These are phyloP conservation scores for Meganola albula DNA, from an alignment of 2,888 invertebrate species.

Conservation along the genomic window DNA sequence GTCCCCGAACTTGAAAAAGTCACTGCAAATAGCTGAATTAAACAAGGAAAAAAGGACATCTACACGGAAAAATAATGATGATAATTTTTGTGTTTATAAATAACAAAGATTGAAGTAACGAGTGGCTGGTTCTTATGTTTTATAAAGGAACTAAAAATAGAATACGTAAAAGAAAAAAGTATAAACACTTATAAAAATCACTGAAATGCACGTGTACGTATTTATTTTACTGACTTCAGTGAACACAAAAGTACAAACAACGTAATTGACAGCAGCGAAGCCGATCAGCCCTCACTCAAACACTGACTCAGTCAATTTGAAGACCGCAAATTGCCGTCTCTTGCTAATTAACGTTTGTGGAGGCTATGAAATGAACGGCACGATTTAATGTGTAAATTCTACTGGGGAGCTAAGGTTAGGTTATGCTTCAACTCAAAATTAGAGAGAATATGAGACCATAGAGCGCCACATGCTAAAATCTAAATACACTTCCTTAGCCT, in stretches of 20 bases:
- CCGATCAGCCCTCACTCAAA: slow-evolving; percentile 24
- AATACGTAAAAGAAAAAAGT: too few species aligned
- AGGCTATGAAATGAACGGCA: slow-evolving; percentile 31
- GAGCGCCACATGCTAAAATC: not conserved
- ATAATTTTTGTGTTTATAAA: too few species aligned
- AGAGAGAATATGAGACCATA: not conserved
- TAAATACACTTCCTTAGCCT: not conserved
- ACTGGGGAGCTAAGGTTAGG: not conserved
- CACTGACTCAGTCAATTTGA: slow-evolving; percentile 51
- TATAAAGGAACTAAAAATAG: too few species aligned
- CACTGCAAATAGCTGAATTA: too few species aligned
- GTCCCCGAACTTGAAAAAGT: too few species aligned
- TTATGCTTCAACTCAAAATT: not conserved
- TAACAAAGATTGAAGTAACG: too few species aligned
- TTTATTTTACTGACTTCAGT: not conserved
- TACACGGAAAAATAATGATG: too few species aligned
- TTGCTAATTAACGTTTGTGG: slow-evolving; percentile 61
- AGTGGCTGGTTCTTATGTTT: too few species aligned
- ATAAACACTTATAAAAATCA: not conserved
- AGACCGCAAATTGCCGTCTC: slow-evolving; percentile 59
- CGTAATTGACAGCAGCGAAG: slow-evolving; percentile 20
- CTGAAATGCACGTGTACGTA: not conserved
- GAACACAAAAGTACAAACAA: slow-evolving; percentile 14
- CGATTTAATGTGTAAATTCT: not conserved
- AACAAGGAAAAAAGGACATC: too few species aligned